Conservation (phyloP, 2,888 invertebrate species). For the Meliscaeva auricollis region DNA sequence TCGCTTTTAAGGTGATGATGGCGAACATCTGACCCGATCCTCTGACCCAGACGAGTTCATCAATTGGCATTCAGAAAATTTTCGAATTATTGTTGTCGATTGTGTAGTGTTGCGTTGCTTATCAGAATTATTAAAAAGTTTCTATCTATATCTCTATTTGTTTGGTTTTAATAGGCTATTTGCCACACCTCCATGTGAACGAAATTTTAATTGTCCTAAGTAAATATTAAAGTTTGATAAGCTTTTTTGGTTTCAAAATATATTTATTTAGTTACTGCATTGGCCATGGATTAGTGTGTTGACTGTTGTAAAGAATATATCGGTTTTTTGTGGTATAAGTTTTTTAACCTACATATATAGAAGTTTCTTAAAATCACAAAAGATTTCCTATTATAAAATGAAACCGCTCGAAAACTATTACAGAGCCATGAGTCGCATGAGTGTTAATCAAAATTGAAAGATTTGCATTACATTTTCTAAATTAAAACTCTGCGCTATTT, state of each 20-base stretch:
- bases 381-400: no score
- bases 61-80: not conserved
- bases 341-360: no score
- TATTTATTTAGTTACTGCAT: not conserved
- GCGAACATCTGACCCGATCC: not conserved
- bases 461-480: not conserved
- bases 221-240: not conserved
- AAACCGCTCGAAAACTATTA: not conserved
- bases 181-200: slow-evolving; percentile 53
- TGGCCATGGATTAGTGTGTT: not conserved
- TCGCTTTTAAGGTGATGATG: slow-evolving; percentile 1
- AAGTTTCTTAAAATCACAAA: no score
- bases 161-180: slow-evolving; percentile 43
- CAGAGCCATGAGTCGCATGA: not conserved
- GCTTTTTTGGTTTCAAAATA: not conserved
- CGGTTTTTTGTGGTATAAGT: no score
- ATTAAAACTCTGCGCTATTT: not conserved
- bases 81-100: not conserved
- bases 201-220: not conserved
- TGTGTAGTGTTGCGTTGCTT: slow-evolving; percentile 11
- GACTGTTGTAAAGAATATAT: not conserved
- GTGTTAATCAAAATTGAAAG: not conserved
- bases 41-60: slow-evolving; percentile 26
- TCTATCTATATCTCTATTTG: slow-evolving; percentile 18
- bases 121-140: slow-evolving; percentile 21